A percentile compares a stretch with the other conserved stretches of the same genome.
Conservation (phyloP, 37 sponge, comb jelly and placozoan genomes). For the Eunapius fragilis region DNA sequence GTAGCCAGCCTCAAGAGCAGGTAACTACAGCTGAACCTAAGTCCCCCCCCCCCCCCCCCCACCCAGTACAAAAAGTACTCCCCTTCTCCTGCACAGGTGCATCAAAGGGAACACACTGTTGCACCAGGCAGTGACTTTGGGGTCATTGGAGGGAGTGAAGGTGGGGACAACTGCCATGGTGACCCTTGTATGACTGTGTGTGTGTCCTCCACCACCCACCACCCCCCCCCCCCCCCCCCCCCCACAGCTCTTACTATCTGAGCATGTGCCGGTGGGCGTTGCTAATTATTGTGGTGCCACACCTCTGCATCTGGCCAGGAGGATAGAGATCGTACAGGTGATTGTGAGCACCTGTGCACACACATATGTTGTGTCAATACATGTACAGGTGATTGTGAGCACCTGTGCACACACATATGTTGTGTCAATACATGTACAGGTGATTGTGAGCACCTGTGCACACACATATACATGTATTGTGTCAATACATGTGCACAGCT, state of each 20-base stretch:
- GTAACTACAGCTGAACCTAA: not conserved
- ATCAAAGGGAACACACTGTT: slow-evolving; percentile 63
- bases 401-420: not conserved
- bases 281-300: slow-evolving; percentile 39
- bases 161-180: slow-evolving; percentile 1
- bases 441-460: too few species aligned
- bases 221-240: not conserved
- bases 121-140: slow-evolving; percentile 57
- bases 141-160: slow-evolving; percentile 47
- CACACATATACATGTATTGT: not conserved
- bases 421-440: too few species aligned
- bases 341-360: slow-evolving; percentile 2
- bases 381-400: not conserved
- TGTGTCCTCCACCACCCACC: too few species aligned
- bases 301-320: slow-evolving; percentile 50
- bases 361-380: not conserved
- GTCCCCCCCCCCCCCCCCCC: not conserved
- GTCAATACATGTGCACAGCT: not conserved
- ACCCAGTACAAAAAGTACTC: not conserved
- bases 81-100: slow-evolving; percentile 22
- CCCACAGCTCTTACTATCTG: slow-evolving; percentile 27
- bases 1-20: slow-evolving; percentile 72
- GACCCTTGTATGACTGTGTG: not conserved
- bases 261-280: slow-evolving; percentile 33
- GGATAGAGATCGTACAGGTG: slow-evolving; percentile 27